A percentile compares a stretch with the other conserved stretches of the same genome.
Evolutionary conservation across 2,888 invertebrate species (phyloP).

Genomic region (Nephrotoma guestfalica): DNA sequence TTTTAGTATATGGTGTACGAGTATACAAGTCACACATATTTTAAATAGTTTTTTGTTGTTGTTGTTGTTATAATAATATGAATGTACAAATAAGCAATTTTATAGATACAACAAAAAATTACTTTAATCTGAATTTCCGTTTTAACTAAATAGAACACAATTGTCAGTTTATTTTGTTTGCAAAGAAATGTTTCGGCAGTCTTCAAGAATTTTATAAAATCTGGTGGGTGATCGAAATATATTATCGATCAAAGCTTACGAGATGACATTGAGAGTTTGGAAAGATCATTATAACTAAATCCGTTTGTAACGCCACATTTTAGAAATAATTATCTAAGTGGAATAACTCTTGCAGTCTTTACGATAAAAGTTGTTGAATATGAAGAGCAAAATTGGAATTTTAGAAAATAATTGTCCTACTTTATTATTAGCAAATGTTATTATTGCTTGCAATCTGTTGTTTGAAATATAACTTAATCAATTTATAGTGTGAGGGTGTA

Average conservation of each 20-base stretch:
- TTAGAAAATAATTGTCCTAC: no score
- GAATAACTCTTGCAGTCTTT: no score
- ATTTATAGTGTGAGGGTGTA: no score
- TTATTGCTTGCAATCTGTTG: no score
- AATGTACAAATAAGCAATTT: background rate
- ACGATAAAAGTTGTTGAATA: no score
- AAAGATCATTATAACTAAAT: no score
- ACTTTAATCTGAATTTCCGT: background rate
- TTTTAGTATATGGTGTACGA: background rate
- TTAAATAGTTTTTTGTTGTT: background rate
- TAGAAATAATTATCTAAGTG: no score
- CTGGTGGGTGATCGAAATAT: background rate
- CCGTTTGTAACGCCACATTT: no score
- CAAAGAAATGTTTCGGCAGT: background rate
- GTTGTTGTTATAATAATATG: background rate
- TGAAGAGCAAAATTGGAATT: no score
- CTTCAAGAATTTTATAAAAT: background rate
- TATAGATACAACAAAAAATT: background rate
- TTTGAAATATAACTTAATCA: no score
- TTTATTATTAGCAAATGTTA: no score
- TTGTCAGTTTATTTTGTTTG: background rate
- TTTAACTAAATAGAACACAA: background rate
- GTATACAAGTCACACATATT: background rate
- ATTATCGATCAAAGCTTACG: background rate
- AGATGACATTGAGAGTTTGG: no score